Evolutionary conservation across 2,888 invertebrate species (phyloP), one percentile per base, ranked within the genome.

Genomic region (Blera fallax): DNA sequence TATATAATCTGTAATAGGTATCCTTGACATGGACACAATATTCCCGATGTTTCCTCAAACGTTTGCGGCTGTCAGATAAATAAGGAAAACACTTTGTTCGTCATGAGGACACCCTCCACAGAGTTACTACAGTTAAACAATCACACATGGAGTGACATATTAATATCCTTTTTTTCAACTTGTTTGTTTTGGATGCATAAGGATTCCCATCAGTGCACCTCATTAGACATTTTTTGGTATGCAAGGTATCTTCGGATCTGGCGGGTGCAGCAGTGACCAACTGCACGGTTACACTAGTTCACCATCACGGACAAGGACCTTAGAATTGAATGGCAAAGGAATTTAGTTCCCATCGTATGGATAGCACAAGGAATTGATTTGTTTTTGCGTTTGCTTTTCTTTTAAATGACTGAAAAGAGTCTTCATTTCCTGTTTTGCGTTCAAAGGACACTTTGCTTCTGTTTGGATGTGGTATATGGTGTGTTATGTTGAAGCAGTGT

Each of bases 1-100:
- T 76, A 70, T 80, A 64, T 74, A 65, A 81, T 60, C 64, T 58
- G 10, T 58, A 76, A 74, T 80, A 89, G 87, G 83, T 88, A 84
- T 87, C 87, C 87, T 87, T 87, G 52, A 76, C 88, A 88, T 76
- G 87, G 89, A 89, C 88, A 89, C 87, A 87, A 48, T 34, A 58
- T 50, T 27, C 43, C 56, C 18, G 45, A 48, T 72, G n/a, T 48
- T 70, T 64, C 56, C 50, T 70, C 18, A 48, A 84, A 50, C 18
- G 56, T 69, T 50, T 74, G 67, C 69, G 54, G 7, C 37, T 64
- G 62, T 64, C 62, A 69, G 37, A 64, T 50, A 54, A 48, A 65
- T 50, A 69, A 52, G 56, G 48, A 79, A 74, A 52, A 56, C 62
- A 64, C 37, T 79, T 73, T 43, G 11, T 65, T 60, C 34, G 3